Percentiles rank a stretch among this genome's conserved stretches.
phyloP scores from a whole-genome alignment of 2,797 vertebrate genomes.

The Lindbergichthys nudifrons region DNA sequence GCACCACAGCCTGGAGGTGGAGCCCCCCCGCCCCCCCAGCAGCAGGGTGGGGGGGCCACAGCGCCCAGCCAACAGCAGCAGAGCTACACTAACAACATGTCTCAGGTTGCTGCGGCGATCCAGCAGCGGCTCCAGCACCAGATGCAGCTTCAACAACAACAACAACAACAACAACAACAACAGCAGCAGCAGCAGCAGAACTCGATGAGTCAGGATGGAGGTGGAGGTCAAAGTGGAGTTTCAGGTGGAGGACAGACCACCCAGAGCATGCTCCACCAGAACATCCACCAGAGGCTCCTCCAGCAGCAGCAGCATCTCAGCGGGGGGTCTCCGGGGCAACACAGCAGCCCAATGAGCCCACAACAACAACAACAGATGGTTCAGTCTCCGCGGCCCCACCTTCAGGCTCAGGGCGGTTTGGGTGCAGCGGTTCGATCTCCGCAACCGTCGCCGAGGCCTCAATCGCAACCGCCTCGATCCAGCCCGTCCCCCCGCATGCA shows the following conservation, averaged over 20 bases:
- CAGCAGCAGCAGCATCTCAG: conserved; percentile 87
- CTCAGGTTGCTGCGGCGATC: conserved; percentile 80
- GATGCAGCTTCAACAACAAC: conserved; percentile 86
- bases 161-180: conserved; percentile 76
- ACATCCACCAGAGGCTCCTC: conserved; percentile 91
- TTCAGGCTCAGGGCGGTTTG: conserved; percentile 89
- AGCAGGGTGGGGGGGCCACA: conserved; percentile 83
- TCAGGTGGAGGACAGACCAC: conserved; percentile 69
- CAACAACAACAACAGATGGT: conserved; percentile 85
- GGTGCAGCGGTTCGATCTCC: conserved; percentile 93
- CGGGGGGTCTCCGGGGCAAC: conserved; percentile 88
- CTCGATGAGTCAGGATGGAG: conserved; percentile 83
- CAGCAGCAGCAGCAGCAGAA: conserved; percentile 82
- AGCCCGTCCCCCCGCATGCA: conserved; percentile 98
- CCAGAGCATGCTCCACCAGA: conserved; percentile 89
- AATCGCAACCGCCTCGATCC: conserved; percentile 94
- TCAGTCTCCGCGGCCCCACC: conserved; percentile 93
- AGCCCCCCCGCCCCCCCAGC: conserved; percentile 82
- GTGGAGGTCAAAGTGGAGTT: conserved; percentile 6
- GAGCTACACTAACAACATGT: conserved; percentile 80
- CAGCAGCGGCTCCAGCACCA: conserved; percentile 89
- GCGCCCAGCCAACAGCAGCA: conserved; percentile 73
- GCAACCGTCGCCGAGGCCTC: conserved; percentile 94
- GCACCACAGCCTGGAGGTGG: conserved; percentile 76
- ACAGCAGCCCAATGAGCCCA: conserved; percentile 96